A percentile compares a stretch with the other conserved stretches of the same genome.
phyloP scores from a whole-genome alignment of 2,888 invertebrate species.

The Malthinus seriepunctatus region DNA sequence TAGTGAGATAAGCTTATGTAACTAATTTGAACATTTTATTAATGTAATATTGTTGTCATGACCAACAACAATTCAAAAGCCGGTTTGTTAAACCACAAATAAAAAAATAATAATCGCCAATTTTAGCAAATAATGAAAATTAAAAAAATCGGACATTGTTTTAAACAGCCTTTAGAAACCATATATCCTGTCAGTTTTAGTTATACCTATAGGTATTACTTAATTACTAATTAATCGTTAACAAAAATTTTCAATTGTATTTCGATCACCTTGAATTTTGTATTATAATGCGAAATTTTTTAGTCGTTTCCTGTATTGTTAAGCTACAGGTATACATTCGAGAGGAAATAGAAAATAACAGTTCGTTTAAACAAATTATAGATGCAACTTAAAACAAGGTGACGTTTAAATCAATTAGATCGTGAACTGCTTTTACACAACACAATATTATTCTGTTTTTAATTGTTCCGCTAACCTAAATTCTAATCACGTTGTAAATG shows the following conservation, averaged over 20 bases:
- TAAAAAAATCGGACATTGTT: too few relatives aligned
- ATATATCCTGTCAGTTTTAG: too few relatives aligned
- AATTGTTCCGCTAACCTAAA: slow-evolving; percentile 22
- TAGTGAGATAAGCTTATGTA: too few relatives aligned
- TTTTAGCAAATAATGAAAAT: too few relatives aligned
- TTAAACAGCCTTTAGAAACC: too few relatives aligned
- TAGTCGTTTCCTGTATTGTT: slow-evolving; percentile 2
- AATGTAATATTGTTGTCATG: too few relatives aligned
- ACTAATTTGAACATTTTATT: too few relatives aligned
- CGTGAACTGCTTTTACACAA: slow-evolving; percentile 13
- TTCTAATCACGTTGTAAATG: slow-evolving; percentile 2
- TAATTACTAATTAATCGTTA: slow-evolving; percentile 2
- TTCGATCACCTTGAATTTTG: slow-evolving; percentile 1
- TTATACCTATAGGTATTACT: not conserved
- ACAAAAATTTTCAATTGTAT: not conserved
- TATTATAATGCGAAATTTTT: not conserved
- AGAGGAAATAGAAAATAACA: not conserved
- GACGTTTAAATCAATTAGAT: slow-evolving; percentile 6
- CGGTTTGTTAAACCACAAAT: too few relatives aligned
- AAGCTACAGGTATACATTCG: not conserved
- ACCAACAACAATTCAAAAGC: too few relatives aligned
- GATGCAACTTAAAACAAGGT: not conserved
- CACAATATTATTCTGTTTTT: slow-evolving; percentile 9
- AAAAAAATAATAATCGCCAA: too few relatives aligned
- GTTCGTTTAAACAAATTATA: not conserved